Conservation (phyloP, 1,140 invertebrate species). For the Maniola jurtina region DNA sequence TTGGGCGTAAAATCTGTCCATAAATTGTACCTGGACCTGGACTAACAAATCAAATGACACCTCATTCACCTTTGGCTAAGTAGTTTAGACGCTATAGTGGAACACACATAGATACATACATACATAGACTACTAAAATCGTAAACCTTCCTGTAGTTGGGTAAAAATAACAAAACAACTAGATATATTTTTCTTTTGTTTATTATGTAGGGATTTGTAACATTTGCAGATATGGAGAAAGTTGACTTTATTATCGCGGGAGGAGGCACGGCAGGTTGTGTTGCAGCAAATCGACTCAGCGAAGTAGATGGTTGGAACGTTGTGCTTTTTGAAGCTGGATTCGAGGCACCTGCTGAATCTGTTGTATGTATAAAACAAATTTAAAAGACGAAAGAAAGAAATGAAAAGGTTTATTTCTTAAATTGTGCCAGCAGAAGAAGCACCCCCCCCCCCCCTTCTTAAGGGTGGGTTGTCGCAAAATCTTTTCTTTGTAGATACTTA, state of each 20-base stretch:
- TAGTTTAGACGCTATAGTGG: too few species aligned
- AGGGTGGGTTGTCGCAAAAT: too few species aligned
- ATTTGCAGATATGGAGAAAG: conserved; percentile 38
- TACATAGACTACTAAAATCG: too few species aligned
- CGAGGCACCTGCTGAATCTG: conserved; percentile 53
- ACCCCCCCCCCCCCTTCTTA: too few species aligned
- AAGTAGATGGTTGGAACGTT: conserved; percentile 60
- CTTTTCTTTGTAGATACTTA: too few species aligned
- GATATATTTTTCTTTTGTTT: not conserved
- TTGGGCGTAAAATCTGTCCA: too few species aligned
- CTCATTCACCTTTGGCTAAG: too few species aligned
- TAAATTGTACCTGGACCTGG: too few species aligned
- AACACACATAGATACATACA: too few species aligned
- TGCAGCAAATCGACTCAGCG: conserved; percentile 68
- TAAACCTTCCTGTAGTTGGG: not conserved
- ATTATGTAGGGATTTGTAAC: not conserved
- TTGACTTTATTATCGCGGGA: conserved; percentile 55
- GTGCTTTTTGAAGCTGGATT: conserved; percentile 81
- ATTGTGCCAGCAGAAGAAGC: too few species aligned
- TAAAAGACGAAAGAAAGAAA: not conserved
- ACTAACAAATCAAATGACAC: too few species aligned
- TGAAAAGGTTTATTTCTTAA: not conserved
- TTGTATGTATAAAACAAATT: conserved; percentile 22
- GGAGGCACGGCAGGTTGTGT: conserved; percentile 72
- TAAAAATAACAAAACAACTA: not conserved